A percentile compares a stretch with the other conserved stretches of the same genome.
phyloP scores from a whole-genome alignment of 2,888 invertebrate species.

The Cosmorhoe ocellata region DNA sequence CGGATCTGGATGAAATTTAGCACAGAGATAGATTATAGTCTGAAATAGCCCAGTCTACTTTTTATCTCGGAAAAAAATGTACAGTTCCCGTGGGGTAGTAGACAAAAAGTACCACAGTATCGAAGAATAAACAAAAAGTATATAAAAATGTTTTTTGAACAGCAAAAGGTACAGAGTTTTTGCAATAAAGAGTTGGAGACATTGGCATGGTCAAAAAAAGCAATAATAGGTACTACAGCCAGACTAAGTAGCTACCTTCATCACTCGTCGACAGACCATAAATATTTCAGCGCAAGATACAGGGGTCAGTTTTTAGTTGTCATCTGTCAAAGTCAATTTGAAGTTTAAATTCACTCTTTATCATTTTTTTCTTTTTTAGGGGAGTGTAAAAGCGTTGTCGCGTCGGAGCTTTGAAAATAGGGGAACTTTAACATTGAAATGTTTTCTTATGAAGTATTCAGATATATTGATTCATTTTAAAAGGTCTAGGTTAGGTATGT shows the following conservation, averaged over 20 bases:
- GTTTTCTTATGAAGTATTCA: conserved; percentile 68
- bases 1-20: too few species aligned
- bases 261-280: conserved; percentile 58
- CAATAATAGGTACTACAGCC: background rate
- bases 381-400: conserved; percentile 75
- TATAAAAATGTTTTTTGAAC: too few species aligned
- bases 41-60: too few species aligned
- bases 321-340: conserved; percentile 78
- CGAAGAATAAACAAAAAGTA: too few species aligned
- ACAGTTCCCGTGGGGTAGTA: too few species aligned
- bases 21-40: too few species aligned
- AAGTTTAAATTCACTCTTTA: conserved; percentile 75
- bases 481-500: conserved; percentile 36
- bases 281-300: conserved; percentile 73
- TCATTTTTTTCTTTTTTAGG: conserved; percentile 58
- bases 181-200: too few species aligned
- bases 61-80: too few species aligned
- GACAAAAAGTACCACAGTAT: too few species aligned
- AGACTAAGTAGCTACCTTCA: conserved; percentile 27
- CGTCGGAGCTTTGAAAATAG: conserved; percentile 40
- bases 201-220: background rate
- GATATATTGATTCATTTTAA: conserved; percentile 25
- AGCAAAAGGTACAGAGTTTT: too few species aligned
- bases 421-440: conserved; percentile 67
- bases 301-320: conserved; percentile 61